Evolutionary conservation across 2,797 vertebrate species (phyloP), one percentile per base, ranked within the genome.

Genomic region (Antennarius maculatus): DNA sequence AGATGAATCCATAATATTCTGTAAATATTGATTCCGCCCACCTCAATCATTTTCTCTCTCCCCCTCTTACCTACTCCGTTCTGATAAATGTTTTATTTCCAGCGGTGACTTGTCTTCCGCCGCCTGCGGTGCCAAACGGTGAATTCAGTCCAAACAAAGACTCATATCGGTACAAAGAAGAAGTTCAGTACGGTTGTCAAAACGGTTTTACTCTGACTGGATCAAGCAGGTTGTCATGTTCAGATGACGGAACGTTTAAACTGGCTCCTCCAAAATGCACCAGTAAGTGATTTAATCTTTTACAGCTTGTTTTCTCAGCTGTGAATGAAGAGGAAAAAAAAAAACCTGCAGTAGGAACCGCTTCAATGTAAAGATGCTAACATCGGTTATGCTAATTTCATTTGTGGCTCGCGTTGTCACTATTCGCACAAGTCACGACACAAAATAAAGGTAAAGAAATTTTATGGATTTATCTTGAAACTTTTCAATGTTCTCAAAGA

Each of bases 201-300:
- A 0, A 0, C 0, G 17, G 0, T 7, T 60, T 52, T 1, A 18
- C 18, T 6, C 56, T 76, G 0, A 13, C 0, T 41, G 86, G 84
- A 58, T 12, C 18, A 1, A 0, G 0, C 0, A 0, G 4, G 7
- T 0, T 13, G 46, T 5, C 6, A 0, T 89, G 87, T 56, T 69
- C 51, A 5, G 45, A 31, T 0, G 0, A 67, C 34, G 54, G 9
- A 39, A 2, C 0, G 0, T 90, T 86, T 47, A 6, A 13, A 0
- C 61, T 78, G 2, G 2, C 10, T 27, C 49, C 79, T 16, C 86
- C 86, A 18, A 11, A 0, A 9, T 91, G 90, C 73, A 7, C 31
- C 50, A 0, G 89, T 86, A 81, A 12, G 74, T 75, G 16, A 7
- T 46, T 56, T 62, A 46, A 9, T 39, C 12, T 1, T 12, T 41